Conservation (phyloP, 2,888 invertebrate genomes). For the Siphlonurus alternatus region DNA sequence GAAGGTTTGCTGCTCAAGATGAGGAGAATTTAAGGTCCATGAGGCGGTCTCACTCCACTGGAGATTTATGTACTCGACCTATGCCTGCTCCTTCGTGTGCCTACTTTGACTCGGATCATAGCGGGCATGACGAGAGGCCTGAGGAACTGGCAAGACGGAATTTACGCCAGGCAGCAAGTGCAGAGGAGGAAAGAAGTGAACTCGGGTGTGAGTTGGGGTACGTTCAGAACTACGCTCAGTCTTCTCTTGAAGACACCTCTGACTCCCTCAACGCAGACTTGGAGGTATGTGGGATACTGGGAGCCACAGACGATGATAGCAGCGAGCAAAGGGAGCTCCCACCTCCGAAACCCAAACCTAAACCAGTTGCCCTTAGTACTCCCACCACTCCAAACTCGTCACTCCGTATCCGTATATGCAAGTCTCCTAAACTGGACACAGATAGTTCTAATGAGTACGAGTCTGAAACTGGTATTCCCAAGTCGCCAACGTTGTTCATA, state of each 20-base stretch:
- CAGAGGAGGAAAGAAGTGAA: neutral
- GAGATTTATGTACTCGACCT: slow-evolving; percentile 29
- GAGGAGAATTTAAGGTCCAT: neutral
- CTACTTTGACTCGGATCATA: slow-evolving; percentile 34
- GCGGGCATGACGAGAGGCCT: slow-evolving; percentile 33
- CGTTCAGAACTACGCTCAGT: slow-evolving; percentile 29
- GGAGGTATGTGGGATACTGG: slow-evolving; percentile 31
- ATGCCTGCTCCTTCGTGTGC: slow-evolving; percentile 9
- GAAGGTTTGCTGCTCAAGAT: slow-evolving; percentile 3
- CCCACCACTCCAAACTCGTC: neutral
- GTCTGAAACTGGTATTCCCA: slow-evolving; percentile 38
- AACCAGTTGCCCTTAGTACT: slow-evolving; percentile 26
- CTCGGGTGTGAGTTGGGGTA: slow-evolving; percentile 14
- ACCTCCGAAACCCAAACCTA: slow-evolving; percentile 21
- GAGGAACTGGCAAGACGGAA: slow-evolving; percentile 28
- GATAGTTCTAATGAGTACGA: slow-evolving; percentile 36
- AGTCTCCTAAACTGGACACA: slow-evolving; percentile 24
- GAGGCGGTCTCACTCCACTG: slow-evolving; percentile 32
- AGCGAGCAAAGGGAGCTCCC: neutral
- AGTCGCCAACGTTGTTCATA: slow-evolving; percentile 37
- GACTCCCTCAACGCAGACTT: slow-evolving; percentile 33
- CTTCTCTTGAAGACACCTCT: slow-evolving; percentile 26
- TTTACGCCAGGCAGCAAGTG: neutral
- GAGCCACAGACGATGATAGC: slow-evolving; percentile 17
- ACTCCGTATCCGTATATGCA: slow-evolving; percentile 15